Conservation (phyloP, 1,140 invertebrate genomes). For the Cherax quadricarinatus region DNA sequence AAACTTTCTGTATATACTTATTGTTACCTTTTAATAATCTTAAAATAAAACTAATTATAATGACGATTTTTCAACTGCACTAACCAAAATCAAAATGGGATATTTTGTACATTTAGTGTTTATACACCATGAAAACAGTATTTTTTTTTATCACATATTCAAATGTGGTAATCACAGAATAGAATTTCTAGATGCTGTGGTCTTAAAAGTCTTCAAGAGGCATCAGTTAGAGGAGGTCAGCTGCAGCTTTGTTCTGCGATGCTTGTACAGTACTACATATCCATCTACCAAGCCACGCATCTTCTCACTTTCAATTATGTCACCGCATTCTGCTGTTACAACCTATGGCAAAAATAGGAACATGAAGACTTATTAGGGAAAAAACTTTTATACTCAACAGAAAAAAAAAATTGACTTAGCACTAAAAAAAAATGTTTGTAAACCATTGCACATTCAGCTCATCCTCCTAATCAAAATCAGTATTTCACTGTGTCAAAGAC, state of each 20-base stretch:
- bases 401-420: not conserved
- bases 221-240: not conserved
- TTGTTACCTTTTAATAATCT: no score
- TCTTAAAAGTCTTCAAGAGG: not conserved
- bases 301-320: conserved; percentile 58
- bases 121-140: not conserved
- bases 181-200: not conserved
- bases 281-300: conserved; percentile 59
- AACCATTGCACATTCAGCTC: no score
- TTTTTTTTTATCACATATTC: not conserved
- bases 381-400: no score
- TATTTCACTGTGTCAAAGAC: no score
- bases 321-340: conserved; percentile 59
- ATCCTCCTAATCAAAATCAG: no score
- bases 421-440: no score
- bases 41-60: no score
- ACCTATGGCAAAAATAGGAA: conserved; percentile 25
- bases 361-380: no score
- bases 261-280: conserved; percentile 51
- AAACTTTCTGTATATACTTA: no score
- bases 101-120: not conserved
- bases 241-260: conserved; percentile 37
- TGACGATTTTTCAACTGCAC: no score
- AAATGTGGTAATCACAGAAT: not conserved
- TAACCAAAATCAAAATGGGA: not conserved